A percentile compares a stretch with the other conserved stretches of the same genome.
phyloP scores from a whole-genome alignment of 1,140 invertebrate genomes.

The Cydia strobilella region DNA sequence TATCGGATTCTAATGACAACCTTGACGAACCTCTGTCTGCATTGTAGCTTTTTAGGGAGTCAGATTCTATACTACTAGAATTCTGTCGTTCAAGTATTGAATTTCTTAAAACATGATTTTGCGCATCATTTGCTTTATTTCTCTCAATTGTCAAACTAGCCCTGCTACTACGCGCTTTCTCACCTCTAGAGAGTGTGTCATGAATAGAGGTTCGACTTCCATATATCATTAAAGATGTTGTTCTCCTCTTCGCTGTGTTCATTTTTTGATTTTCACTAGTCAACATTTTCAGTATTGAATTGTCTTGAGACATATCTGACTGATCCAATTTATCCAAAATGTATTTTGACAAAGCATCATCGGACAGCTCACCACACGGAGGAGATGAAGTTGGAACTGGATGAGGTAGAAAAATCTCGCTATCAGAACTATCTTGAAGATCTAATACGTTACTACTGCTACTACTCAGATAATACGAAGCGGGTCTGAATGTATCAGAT shows the following conservation, averaged over 20 bases:
- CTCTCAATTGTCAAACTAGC: slow-evolving; percentile 68
- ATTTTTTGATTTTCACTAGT: slow-evolving; percentile 73
- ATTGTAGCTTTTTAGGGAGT: slow-evolving; percentile 76
- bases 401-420: slow-evolving; percentile 90
- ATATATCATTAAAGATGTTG: slow-evolving; percentile 78
- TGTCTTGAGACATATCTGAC: slow-evolving; percentile 71
- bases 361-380: slow-evolving; percentile 83
- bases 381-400: slow-evolving; percentile 89
- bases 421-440: slow-evolving; percentile 90
- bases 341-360: slow-evolving; percentile 72
- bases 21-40: slow-evolving; percentile 76
- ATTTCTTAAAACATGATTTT: slow-evolving; percentile 57
- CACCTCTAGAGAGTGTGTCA: slow-evolving; percentile 77
- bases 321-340: slow-evolving; percentile 75
- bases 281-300: slow-evolving; percentile 76
- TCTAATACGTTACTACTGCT: slow-evolving; percentile 83
- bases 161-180: slow-evolving; percentile 75
- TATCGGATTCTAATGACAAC: slow-evolving; percentile 75
- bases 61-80: slow-evolving; percentile 69
- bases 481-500: slow-evolving; percentile 92
- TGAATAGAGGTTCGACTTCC: slow-evolving; percentile 78
- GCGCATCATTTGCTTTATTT: slow-evolving; percentile 55
- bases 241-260: slow-evolving; percentile 72
- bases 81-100: slow-evolving; percentile 65
- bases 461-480: slow-evolving; percentile 90